phyloP scores from a whole-genome alignment of 2,888 invertebrate species.

The Hipparchia semele region DNA sequence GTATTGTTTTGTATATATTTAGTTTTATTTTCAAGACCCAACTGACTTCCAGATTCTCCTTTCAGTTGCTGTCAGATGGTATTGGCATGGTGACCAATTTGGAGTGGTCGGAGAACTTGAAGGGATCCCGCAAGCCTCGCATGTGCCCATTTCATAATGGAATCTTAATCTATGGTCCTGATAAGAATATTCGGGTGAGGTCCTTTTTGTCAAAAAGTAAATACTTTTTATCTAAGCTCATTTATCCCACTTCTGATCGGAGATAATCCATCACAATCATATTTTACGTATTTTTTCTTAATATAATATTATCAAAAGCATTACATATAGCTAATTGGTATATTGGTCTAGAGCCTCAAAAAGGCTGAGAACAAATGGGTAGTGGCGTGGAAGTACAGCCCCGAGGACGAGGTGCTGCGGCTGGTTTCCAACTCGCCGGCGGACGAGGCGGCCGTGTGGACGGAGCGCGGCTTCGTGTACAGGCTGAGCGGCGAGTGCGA shows the following conservation, averaged over 20 bases:
- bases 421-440: conserved; percentile 59
- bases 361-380: conserved; percentile 66
- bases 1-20: not conserved
- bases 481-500: conserved; percentile 61
- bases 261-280: too few species aligned
- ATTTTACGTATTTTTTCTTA: too few species aligned
- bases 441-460: conserved; percentile 65
- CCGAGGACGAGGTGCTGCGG: conserved; percentile 54
- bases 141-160: conserved; percentile 67
- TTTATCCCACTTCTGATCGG: too few species aligned
- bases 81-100: conserved; percentile 63
- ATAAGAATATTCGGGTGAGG: conserved; percentile 63
- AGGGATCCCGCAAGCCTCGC: conserved; percentile 51
- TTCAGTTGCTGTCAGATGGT: conserved; percentile 69
- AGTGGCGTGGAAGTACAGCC: conserved; percentile 55
- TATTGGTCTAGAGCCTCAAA: conserved; percentile 57
- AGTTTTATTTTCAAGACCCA: too few species aligned
- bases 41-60: not conserved
- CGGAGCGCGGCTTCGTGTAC: conserved; percentile 60
- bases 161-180: conserved; percentile 70
- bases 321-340: too few species aligned
- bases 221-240: not conserved
- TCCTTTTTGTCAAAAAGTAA: not conserved
- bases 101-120: conserved; percentile 64
- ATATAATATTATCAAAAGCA: too few species aligned